A percentile compares a stretch with the other conserved stretches of the same genome.
Conservation (phyloP, 2,888 invertebrate genomes). For the Pollenia angustigena region DNA sequence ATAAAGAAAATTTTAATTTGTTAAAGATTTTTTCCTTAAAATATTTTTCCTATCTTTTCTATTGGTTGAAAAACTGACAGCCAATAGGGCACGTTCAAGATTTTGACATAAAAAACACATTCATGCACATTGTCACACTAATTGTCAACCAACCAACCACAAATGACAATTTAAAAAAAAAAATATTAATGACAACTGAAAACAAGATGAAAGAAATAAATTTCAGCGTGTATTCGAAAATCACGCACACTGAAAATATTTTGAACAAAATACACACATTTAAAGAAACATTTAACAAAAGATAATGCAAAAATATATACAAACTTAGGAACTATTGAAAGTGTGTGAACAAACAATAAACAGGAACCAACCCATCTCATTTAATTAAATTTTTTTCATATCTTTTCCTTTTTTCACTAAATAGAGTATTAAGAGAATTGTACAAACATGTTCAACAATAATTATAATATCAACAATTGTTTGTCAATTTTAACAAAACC, state of each 20-base stretch:
- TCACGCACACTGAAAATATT: constrained; percentile 38
- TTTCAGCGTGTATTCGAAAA: neutral
- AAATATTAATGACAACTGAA: constrained; percentile 21
- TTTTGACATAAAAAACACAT: neutral
- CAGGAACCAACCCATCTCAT: constrained; percentile 74
- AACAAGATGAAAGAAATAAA: constrained; percentile 49
- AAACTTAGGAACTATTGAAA: constrained; percentile 31
- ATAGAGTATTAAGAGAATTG: constrained; percentile 46
- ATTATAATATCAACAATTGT: constrained; percentile 44
- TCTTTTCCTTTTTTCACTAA: neutral
- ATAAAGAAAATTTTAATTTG: neutral
- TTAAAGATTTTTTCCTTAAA: neutral
- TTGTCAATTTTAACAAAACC: constrained; percentile 48
- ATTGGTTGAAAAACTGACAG: constrained; percentile 21
- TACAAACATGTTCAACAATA: constrained; percentile 27
- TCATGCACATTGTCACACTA: constrained; percentile 57
- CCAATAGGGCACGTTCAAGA: constrained; percentile 32
- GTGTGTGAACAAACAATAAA: constrained; percentile 66
- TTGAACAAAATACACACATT: neutral
- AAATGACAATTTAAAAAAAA: constrained; percentile 56
- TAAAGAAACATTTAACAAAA: constrained; percentile 15
- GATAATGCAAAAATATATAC: constrained; percentile 14
- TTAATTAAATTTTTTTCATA: constrained; percentile 40
- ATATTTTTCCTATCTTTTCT: neutral
- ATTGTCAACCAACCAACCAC: constrained; percentile 72